These are phyloP conservation scores for Acanthisitta chloris DNA, from an alignment of 2,113 vertebrate genomes.

Conservation along the genomic window DNA sequence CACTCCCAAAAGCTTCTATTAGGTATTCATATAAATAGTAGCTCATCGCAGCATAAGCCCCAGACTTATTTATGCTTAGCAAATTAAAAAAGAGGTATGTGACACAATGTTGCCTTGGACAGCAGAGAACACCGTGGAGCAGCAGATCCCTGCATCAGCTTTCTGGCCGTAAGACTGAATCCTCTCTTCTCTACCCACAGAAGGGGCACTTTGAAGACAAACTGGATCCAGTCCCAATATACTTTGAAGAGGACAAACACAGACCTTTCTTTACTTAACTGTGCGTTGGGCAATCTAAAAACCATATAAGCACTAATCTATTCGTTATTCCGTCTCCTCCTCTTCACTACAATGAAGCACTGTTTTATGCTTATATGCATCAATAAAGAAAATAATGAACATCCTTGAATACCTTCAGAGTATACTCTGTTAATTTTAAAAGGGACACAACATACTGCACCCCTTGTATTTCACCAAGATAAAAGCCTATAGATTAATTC, in stretches of 20 bases:
- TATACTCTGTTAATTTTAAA: conserved; percentile 53
- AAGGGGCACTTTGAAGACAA: conserved; percentile 25
- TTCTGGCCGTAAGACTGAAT: background rate
- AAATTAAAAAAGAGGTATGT: background rate
- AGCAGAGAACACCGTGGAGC: background rate
- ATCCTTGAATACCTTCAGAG: conserved; percentile 28
- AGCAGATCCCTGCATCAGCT: background rate
- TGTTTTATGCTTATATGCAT: conserved; percentile 50
- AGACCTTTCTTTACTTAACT: conserved; percentile 31
- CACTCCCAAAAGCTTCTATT: background rate
- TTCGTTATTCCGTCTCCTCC: background rate
- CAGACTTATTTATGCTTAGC: background rate
- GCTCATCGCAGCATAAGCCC: background rate
- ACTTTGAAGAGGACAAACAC: conserved; percentile 8
- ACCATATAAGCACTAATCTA: conserved; percentile 9
- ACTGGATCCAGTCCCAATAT: conserved; percentile 37
- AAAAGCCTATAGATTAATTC: conserved; percentile 63
- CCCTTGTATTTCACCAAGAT: conserved; percentile 41
- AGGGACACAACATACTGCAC: background rate
- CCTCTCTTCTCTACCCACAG: background rate
- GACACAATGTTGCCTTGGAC: background rate
- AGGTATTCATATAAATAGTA: background rate
- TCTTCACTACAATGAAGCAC: conserved; percentile 11
- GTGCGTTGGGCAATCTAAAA: background rate
- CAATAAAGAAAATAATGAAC: conserved; percentile 64